These are phyloP conservation scores for Gryon sp. DNA, from an alignment of 1,140 invertebrate genomes.

Conservation along the genomic window DNA sequence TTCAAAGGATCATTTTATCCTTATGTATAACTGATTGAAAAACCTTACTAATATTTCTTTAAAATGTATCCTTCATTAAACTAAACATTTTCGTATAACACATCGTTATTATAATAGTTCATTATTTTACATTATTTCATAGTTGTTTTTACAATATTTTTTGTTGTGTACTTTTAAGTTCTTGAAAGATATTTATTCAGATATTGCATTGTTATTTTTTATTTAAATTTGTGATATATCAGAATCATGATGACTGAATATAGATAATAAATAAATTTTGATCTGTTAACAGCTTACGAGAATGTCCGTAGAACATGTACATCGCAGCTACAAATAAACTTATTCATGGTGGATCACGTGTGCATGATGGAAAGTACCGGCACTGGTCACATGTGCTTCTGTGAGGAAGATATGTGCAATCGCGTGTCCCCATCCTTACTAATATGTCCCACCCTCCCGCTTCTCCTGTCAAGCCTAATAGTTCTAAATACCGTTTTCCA, in stretches of 20 bases:
- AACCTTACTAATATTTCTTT: too few relatives aligned
- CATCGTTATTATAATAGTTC: too few relatives aligned
- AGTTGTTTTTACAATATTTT: too few relatives aligned
- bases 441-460: conserved; percentile 70
- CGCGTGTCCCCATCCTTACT: conserved; percentile 76
- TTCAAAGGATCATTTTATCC: too few relatives aligned
- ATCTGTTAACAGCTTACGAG: conserved; percentile 87
- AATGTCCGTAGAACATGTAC: conserved; percentile 94
- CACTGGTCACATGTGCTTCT: conserved; percentile 98
- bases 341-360: conserved; percentile 98
- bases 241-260: not conserved
- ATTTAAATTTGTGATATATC: not conserved
- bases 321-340: conserved; percentile 94
- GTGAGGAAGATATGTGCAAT: conserved; percentile 98
- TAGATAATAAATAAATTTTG: conserved; percentile 15
- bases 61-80: too few relatives aligned
- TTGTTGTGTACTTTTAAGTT: too few relatives aligned
- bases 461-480: conserved; percentile 71
- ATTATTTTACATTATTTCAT: too few relatives aligned
- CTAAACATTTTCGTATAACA: too few relatives aligned
- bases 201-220: not conserved
- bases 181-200: too few relatives aligned
- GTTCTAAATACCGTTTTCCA: conserved; percentile 65
- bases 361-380: conserved; percentile 98
- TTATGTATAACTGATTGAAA: too few relatives aligned